These are phyloP conservation scores for Darevskia nairensis DNA, from an alignment of 2,797 vertebrate genomes.

Conservation along the genomic window DNA sequence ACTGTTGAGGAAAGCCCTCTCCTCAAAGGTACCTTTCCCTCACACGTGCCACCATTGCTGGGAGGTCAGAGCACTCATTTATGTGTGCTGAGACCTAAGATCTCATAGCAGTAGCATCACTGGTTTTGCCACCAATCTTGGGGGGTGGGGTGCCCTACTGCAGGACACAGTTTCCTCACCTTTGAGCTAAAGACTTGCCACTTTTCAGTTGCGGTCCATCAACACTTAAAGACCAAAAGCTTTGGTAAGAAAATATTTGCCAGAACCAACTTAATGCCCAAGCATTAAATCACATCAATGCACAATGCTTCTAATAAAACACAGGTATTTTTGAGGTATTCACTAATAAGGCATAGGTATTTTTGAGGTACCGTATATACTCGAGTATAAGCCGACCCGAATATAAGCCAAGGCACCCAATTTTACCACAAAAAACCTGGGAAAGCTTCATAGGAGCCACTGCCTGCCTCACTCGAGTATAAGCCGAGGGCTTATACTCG, in stretches of 20 bases:
- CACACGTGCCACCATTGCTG: too few relatives aligned
- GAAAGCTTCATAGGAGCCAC: too few relatives aligned
- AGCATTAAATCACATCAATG: neutral
- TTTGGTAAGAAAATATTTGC: neutral
- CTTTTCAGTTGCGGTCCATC: neutral
- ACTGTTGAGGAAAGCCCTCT: too few relatives aligned
- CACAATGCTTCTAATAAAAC: neutral
- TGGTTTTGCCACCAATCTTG: neutral
- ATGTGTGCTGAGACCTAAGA: too few relatives aligned
- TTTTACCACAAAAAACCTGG: too few relatives aligned
- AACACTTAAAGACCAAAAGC: neutral
- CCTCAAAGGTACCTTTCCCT: too few relatives aligned
- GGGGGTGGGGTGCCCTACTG: neutral
- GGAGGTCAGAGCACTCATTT: too few relatives aligned
- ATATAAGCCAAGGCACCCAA: too few relatives aligned
- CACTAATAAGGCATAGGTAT: neutral
- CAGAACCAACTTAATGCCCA: neutral
- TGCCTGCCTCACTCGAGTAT: too few relatives aligned
- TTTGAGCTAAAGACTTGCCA: neutral
- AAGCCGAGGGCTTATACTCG: too few relatives aligned
- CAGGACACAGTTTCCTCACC: neutral
- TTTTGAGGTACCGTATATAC: slow-evolving; percentile 31
- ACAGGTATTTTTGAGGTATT: slow-evolving; percentile 22
- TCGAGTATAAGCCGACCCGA: too few relatives aligned
- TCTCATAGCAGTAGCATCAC: too few relatives aligned